phyloP scores from a whole-genome alignment of 2,113 vertebrate species.

The Maccullochella peelii region DNA sequence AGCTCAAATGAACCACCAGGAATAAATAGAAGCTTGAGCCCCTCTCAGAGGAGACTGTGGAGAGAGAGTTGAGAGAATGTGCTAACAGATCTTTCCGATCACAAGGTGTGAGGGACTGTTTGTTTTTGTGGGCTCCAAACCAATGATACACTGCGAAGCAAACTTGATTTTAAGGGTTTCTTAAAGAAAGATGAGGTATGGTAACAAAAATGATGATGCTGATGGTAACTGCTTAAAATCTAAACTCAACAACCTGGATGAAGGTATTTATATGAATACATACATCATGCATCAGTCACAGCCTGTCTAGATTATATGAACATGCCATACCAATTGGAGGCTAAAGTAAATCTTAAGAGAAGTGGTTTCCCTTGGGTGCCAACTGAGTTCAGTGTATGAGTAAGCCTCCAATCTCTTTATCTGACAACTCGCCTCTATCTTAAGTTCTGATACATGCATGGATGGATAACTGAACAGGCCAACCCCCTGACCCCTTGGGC shows the following conservation, averaged over 20 bases:
- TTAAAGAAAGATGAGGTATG: neutral
- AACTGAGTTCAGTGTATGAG: conserved; percentile 3
- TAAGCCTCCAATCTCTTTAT: conserved; percentile 23
- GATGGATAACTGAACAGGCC: neutral
- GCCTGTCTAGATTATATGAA: conserved; percentile 2
- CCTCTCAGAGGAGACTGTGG: conserved; percentile 22
- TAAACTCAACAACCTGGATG: conserved; percentile 29
- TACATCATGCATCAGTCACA: conserved; percentile 16
- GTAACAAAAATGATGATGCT: neutral
- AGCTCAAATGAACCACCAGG: conserved; percentile 68
- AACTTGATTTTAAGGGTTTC: neutral
- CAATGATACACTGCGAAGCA: conserved; percentile 16
- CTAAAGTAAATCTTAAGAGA: neutral
- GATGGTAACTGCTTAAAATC: conserved; percentile 21
- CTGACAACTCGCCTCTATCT: neutral
- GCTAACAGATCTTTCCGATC: conserved; percentile 55
- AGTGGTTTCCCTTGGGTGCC: neutral
- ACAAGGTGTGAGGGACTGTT: conserved; percentile 48
- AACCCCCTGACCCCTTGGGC: neutral
- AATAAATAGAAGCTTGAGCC: conserved; percentile 64
- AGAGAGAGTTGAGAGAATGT: conserved; percentile 23
- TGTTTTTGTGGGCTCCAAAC: conserved; percentile 35
- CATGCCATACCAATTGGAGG: conserved; percentile 6
- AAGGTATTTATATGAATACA: conserved; percentile 16
- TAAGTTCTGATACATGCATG: neutral